A percentile compares a stretch with the other conserved stretches of the same genome.
phyloP scores from a whole-genome alignment of 2,797 vertebrate species.

The Gymnothorax javanicus region DNA sequence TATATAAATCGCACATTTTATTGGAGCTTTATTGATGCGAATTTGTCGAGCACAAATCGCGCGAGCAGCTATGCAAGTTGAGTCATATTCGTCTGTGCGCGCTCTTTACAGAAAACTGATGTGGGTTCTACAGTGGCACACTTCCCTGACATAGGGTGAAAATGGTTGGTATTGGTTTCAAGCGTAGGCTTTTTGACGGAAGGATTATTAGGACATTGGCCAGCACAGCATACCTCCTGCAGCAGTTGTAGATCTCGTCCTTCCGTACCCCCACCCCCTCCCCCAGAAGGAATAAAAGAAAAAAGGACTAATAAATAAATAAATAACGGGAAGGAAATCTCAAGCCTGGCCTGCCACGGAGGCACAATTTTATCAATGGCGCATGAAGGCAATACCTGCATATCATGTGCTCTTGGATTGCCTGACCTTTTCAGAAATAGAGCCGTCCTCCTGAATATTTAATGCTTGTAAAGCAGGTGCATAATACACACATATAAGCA shows the following conservation, averaged over 20 bases:
- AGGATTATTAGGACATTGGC: background rate
- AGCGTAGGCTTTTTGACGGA: background rate
- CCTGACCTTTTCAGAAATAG: background rate
- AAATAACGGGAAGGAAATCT: background rate
- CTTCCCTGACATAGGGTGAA: background rate
- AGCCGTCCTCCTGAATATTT: background rate
- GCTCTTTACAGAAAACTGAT: background rate
- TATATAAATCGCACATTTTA: background rate
- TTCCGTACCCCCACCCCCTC: background rate
- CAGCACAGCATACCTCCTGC: background rate
- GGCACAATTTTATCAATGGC: background rate
- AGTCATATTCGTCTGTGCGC: too few relatives aligned
- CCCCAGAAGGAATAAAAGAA: background rate
- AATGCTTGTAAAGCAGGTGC: background rate
- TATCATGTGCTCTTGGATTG: background rate
- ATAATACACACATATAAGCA: background rate
- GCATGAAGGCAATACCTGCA: background rate
- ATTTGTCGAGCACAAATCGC: too few relatives aligned
- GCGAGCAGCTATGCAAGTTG: too few relatives aligned
- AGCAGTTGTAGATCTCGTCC: background rate
- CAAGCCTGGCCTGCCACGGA: background rate
- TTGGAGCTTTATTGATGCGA: too few relatives aligned
- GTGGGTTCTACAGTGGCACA: background rate
- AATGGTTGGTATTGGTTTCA: background rate
- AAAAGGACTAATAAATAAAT: too few relatives aligned